Evolutionary conservation across 2,888 invertebrate species (phyloP), one percentile per base, ranked within the genome.

Genomic region (Agrochola litura): DNA sequence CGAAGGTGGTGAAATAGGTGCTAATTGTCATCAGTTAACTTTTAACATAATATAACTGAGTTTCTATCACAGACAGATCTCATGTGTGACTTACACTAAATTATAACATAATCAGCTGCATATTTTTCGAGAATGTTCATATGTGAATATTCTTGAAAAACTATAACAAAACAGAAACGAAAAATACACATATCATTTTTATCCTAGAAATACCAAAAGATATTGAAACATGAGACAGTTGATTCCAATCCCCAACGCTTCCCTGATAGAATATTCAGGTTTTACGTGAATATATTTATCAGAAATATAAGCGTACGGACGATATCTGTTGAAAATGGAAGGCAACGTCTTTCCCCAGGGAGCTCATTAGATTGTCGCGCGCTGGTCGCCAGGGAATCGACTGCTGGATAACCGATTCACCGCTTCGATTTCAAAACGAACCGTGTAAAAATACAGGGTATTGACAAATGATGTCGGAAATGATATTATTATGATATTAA

Each of bases 301-400:
- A 82, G 84, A 85, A 88, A 89, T 90, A 86, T 87, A 81, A 86
- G 81, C 82, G 86, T 85, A 83, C 82, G 84, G 86, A 81, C 84
- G 88, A 87, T 89, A 91, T 90, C 86, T 88, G 86, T 88, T 86
- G 90, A 90, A 91, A 92, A 90, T 91, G 89, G 90, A 90, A 90
- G 84, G 86, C 88, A 84, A 82, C 90, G 86, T 87, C 80, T 85
- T 81, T 88, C 93, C 90, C 91, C 74, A 63, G 91, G 91, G 93
- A 92, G 85, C 92, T 94, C 93, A 93, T 94, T 94, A 94, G 91
- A 90, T 91, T 90, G 91, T 90, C 91, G 89, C 89, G 84, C 84
- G 86, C 79, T 85, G 86, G 83, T 85, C 89, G 84, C 87, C 60
- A 19, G 90, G 88, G 91, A 88, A 52, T 76, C 73, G 74, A 83